Conservation (phyloP, 2,888 invertebrate genomes). For the Noctua pronuba region DNA sequence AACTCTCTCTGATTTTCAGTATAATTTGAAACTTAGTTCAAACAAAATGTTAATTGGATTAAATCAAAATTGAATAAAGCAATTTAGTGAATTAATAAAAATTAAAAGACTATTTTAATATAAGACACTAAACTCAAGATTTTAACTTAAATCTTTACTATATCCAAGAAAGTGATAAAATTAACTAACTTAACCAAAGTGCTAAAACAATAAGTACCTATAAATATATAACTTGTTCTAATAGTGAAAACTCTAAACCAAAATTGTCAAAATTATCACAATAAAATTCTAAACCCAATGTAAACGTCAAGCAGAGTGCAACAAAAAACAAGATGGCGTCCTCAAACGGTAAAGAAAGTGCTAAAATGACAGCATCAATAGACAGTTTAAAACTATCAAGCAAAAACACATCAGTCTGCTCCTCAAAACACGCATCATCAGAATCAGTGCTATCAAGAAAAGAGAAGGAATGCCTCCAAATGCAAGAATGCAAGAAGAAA, state of each 20-base stretch:
- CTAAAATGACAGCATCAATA: slow-evolving; percentile 86
- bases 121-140: neutral
- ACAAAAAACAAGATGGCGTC: slow-evolving; percentile 81
- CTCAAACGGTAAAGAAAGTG: slow-evolving; percentile 84
- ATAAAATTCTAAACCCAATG: neutral
- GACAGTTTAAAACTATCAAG: slow-evolving; percentile 88
- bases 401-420: slow-evolving; percentile 83
- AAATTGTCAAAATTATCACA: neutral
- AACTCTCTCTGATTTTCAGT: neutral
- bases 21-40: neutral
- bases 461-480: slow-evolving; percentile 86
- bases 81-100: neutral
- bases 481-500: slow-evolving; percentile 89
- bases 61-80: neutral
- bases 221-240: neutral
- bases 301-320: slow-evolving; percentile 12
- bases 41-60: neutral
- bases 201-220: neutral
- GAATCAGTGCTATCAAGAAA: slow-evolving; percentile 87
- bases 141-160: neutral
- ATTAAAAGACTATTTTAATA: neutral
- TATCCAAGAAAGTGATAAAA: neutral
- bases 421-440: slow-evolving; percentile 87
- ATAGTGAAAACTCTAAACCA: neutral
- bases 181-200: neutral